phyloP scores from a whole-genome alignment of 2,888 invertebrate species.

The Hanleya hanleyi region DNA sequence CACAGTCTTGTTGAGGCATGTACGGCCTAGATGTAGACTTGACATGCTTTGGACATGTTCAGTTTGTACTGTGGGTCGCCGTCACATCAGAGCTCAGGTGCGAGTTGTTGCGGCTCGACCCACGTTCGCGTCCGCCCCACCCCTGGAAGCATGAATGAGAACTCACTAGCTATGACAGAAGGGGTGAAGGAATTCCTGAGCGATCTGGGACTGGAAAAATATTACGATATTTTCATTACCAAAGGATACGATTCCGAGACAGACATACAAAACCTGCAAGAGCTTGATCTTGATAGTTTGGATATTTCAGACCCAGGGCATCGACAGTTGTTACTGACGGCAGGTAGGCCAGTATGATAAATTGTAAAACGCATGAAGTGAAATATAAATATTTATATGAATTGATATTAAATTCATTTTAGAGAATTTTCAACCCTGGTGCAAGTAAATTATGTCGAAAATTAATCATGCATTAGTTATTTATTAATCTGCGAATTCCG shows the following conservation, averaged over 20 bases:
- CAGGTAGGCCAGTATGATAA: slow-evolving; percentile 35
- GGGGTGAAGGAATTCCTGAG: slow-evolving; percentile 55
- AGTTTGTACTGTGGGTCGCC: no score
- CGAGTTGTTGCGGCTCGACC: no score
- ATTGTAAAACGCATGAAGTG: no score
- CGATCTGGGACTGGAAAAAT: slow-evolving; percentile 49
- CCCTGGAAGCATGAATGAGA: slow-evolving; percentile 18
- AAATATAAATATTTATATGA: no score
- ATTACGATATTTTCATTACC: slow-evolving; percentile 60
- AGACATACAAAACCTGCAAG: slow-evolving; percentile 53
- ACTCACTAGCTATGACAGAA: slow-evolving; percentile 42
- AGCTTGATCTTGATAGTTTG: slow-evolving; percentile 56
- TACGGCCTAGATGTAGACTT: background rate
- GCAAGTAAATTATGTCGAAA: no score
- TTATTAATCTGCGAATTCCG: no score
- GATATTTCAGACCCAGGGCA: slow-evolving; percentile 49
- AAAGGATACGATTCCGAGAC: slow-evolving; percentile 64
- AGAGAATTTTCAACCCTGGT: no score
- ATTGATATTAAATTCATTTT: no score
- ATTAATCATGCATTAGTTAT: no score
- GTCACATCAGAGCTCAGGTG: no score
- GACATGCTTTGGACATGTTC: no score
- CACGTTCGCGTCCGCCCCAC: background rate
- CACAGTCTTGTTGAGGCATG: background rate
- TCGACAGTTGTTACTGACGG: slow-evolving; percentile 34